Base-by-base conservation (phyloP, 2,113 vertebrate species). In the Puma concolor region DNA sequence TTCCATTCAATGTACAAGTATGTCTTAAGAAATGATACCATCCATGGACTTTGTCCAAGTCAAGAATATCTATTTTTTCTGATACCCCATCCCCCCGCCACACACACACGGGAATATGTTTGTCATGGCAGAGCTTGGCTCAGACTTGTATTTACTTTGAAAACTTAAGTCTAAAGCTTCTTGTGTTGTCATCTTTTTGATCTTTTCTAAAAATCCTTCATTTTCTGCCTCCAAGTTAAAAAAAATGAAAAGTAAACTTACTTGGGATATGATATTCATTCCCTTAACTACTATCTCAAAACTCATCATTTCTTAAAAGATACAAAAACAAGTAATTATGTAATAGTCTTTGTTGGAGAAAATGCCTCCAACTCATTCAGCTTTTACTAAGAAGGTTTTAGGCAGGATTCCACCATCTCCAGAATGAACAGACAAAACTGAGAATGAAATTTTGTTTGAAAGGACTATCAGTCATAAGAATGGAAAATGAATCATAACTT, bases 201-300 rank as follows among this genome's bases (percentile, higher is more conserved):
- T 71, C 19, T 64, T 57, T 57, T 57, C 19, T 50, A 50, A 17
- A 77, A 88, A 76, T 89, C 60, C 15, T 91, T 95, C 23, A 9
- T 86, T 79, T 92, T 66, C 48, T 83, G 23, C 21, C 72, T 86
- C 79, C 36, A 38, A 36, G 9, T 82, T 90, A 88, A 54, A 94
- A 95, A 88, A 81, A 71, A n/a, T 15, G 57, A n/a, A 91, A 84
- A 85, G 4, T 80, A 27, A 91, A 88, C 89, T 91, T 84, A 87
- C 50, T 94, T 93, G 38, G 57, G 60, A 64, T 80, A 33, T 57
- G 29, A 85, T 27, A 94, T 33, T 44, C 50, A 76, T 83, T 92
- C 54, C 44, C 31, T 44, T 77, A 95, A 95, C 29, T 33, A 57
- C 6, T 50, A 0, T 88, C 41, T 91, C 41, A 88, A 97, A 94